phyloP scores from a whole-genome alignment of 2,113 vertebrate genomes.

The Plecturocebus donacophilus region DNA sequence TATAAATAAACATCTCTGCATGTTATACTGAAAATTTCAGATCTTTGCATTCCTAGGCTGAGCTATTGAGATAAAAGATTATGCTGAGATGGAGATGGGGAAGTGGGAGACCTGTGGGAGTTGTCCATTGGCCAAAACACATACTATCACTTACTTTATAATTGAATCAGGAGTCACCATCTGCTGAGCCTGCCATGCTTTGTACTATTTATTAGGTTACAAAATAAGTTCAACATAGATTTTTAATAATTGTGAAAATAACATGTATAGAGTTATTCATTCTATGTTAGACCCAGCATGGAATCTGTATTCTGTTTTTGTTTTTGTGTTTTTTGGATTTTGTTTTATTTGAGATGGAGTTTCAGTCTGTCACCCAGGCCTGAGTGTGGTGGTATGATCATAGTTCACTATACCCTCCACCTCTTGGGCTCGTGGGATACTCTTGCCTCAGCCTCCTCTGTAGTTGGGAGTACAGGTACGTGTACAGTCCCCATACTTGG shows the following conservation, averaged over 20 bases:
- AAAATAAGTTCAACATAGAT: background rate
- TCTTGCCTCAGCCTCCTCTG: too few relatives aligned
- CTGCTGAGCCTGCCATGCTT: background rate
- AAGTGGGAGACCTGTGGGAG: background rate
- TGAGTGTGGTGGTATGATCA: too few relatives aligned
- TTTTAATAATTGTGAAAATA: background rate
- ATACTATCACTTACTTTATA: background rate
- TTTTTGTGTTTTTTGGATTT: too few relatives aligned
- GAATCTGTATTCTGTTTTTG: background rate
- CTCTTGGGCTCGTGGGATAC: too few relatives aligned
- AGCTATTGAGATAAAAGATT: background rate
- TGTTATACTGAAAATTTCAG: background rate
- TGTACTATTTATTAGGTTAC: background rate
- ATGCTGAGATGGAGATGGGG: fast-evolving
- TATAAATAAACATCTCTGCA: background rate
- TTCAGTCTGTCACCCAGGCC: too few relatives aligned
- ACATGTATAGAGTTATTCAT: background rate
- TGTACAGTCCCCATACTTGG: too few relatives aligned
- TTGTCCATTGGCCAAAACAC: background rate
- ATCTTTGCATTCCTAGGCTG: background rate
- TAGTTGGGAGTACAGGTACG: too few relatives aligned
- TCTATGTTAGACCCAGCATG: background rate
- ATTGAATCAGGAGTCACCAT: background rate
- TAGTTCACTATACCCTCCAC: too few relatives aligned
- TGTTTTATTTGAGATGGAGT: too few relatives aligned